Base-by-base conservation (phyloP, 2,797 vertebrate genomes). In the Mionectes olivaceus region DNA sequence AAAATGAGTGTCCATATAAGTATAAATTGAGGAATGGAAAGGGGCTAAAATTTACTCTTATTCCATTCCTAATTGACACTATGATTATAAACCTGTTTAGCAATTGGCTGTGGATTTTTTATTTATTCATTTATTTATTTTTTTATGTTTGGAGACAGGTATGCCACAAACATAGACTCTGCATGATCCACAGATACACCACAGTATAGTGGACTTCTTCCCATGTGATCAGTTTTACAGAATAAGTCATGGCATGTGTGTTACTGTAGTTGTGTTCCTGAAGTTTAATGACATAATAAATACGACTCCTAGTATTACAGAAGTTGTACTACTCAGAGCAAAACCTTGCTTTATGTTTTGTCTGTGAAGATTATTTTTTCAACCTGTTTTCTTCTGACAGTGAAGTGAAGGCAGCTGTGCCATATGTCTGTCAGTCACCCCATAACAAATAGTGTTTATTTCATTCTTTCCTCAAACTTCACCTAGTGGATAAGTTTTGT, bases 131-230 rank as follows among this genome's bases (percentile, higher is more conserved):
- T 35, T 35, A 19, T 15, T 28, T 11, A 35, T 37, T 60, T 19
- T 47, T 13, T 1, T 7, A 52, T 56, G 12, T 91, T 18, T 86
- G 55, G 33, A 53, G 52, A 64, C 32, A n/a, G 55, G 46, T 52
- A 5, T 91, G 49, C 24, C 35, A 52, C 64, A 76, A 87, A 46
- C 35, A 39, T 35, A 82, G 67, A n/a, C 68, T 30, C 44, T 95
- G 95, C 96, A 96, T 97, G 96, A 90, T 47, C 41, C n/a, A 60
- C 43, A 86, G 75, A 19, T 84, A 68, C 12, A 39, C 56, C 85
- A 75, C 47, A 43, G 27, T 57, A 44, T 94, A 89, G 68, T 87
- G 87, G 86, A 79, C 56, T 55, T 93, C 56, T 79, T 87, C 59
- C 74, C 65, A 7, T 87, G 32, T 16, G 64, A 71, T 60, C 0